Evolutionary conservation across 2,797 vertebrate genomes (phyloP).

Genomic region (Sparus aurata): DNA sequence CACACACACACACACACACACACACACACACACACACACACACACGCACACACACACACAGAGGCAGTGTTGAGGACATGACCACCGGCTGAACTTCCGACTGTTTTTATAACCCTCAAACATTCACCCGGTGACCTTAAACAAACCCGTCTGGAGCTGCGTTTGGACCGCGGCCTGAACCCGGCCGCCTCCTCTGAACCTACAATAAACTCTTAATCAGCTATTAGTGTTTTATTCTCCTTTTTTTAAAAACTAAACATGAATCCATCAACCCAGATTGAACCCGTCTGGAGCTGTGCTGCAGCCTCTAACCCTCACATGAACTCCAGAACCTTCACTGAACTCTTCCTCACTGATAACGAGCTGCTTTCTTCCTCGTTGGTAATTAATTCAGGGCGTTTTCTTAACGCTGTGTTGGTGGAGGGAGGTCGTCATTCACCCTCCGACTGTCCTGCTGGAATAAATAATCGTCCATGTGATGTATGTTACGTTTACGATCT

Average conservation of each 20-base stretch:
- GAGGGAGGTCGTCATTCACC: not conserved
- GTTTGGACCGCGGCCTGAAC: constrained; percentile 37
- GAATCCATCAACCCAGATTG: constrained; percentile 8
- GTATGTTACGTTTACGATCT: not conserved
- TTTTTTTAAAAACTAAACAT: constrained; percentile 44
- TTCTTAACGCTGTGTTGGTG: not conserved
- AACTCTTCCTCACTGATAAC: constrained; percentile 47
- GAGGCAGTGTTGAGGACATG: not conserved
- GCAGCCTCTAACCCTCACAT: constrained; percentile 6
- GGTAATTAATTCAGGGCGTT: constrained; percentile 24
- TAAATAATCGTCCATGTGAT: not conserved
- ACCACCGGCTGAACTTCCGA: constrained; percentile 51
- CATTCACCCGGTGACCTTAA: constrained; percentile 18
- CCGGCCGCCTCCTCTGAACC: constrained; percentile 33
- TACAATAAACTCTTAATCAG: constrained; percentile 33
- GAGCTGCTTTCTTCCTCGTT: not conserved
- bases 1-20: not conserved
- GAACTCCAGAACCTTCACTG: constrained; percentile 21
- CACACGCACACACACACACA: constrained; percentile 7
- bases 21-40: constrained; percentile 11
- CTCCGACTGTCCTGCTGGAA: not conserved
- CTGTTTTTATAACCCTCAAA: constrained; percentile 54
- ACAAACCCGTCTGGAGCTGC: constrained; percentile 50
- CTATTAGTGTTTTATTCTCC: constrained; percentile 2
- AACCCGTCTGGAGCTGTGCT: constrained; percentile 16